Evolutionary conservation across 2,888 invertebrate genomes (phyloP).

Genomic region (Drosophila atroscutellata): DNA sequence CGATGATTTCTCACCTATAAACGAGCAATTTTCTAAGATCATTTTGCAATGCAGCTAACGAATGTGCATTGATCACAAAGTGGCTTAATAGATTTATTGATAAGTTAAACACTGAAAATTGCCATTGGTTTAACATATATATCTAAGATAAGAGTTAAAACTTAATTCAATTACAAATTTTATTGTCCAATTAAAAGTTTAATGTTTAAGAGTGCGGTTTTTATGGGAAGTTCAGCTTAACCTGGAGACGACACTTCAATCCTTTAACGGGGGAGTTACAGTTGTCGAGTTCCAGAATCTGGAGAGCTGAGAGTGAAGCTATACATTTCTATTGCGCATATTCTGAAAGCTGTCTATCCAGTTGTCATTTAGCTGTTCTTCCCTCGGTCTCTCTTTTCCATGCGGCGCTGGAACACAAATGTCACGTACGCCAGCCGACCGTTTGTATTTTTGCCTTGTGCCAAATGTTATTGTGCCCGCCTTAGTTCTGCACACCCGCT

Average conservation of each 20-base stretch:
- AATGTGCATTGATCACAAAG: no score
- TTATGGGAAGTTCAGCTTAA: neutral
- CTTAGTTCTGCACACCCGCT: neutral
- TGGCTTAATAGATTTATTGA: neutral
- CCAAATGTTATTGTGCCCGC: conserved; percentile 43
- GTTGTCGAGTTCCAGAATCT: neutral
- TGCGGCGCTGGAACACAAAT: neutral
- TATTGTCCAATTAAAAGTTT: neutral
- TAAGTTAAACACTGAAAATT: neutral
- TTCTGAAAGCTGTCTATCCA: conserved; percentile 48
- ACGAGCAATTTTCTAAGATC: neutral
- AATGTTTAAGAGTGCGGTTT: neutral
- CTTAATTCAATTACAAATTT: neutral
- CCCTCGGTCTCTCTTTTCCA: neutral
- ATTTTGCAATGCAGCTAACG: neutral
- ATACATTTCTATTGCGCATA: conserved; percentile 68
- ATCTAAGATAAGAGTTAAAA: neutral
- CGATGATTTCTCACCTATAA: neutral
- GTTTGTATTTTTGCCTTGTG: conserved; percentile 29
- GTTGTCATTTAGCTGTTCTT: conserved; percentile 3
- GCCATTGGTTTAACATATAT: neutral
- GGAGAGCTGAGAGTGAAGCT: conserved; percentile 12
- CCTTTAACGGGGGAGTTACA: neutral
- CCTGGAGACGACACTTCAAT: neutral
- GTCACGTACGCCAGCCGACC: conserved; percentile 51